A percentile compares a stretch with the other conserved stretches of the same genome.
Conservation (phyloP, 2,888 invertebrate genomes). For the Stenichneumon culpator region DNA sequence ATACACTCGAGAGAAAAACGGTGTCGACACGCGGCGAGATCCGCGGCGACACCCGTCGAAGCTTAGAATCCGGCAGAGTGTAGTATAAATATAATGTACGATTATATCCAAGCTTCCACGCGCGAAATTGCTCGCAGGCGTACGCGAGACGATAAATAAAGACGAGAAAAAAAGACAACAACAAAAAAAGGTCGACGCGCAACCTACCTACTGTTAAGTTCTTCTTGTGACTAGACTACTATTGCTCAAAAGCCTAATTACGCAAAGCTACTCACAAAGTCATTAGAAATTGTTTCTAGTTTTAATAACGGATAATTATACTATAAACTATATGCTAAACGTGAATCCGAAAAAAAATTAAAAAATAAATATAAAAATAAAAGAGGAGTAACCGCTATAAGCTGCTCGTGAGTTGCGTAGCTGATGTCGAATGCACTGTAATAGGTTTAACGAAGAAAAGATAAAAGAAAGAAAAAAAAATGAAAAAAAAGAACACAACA, state of each 20-base stretch:
- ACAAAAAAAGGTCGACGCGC: constrained; percentile 59
- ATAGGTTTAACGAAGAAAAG: constrained; percentile 52
- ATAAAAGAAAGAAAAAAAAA: constrained; percentile 41
- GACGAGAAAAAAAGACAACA: constrained; percentile 18
- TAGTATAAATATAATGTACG: constrained; percentile 49
- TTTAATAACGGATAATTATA: constrained; percentile 77
- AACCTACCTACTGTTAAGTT: constrained; percentile 66
- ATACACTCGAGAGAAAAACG: constrained; percentile 57
- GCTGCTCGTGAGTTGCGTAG: constrained; percentile 61
- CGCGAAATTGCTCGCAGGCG: constrained; percentile 21
- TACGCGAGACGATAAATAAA: background rate
- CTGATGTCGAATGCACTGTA: constrained; percentile 61
- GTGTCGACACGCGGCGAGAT: constrained; percentile 60
- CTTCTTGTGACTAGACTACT: constrained; percentile 78
- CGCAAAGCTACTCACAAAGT: constrained; percentile 83
- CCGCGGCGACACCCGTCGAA: constrained; percentile 44
- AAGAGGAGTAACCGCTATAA: constrained; percentile 69
- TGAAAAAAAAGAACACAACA: constrained; percentile 68
- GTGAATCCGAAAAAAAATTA: constrained; percentile 52
- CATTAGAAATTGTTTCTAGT: constrained; percentile 84
- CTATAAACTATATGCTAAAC: constrained; percentile 62
- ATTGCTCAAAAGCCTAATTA: constrained; percentile 84
- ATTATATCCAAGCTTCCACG: constrained; percentile 39
- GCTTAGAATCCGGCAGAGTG: constrained; percentile 56
- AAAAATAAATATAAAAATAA: constrained; percentile 12